phyloP scores from a whole-genome alignment of 2,113 vertebrate genomes.

The Ceyx melanurus region DNA sequence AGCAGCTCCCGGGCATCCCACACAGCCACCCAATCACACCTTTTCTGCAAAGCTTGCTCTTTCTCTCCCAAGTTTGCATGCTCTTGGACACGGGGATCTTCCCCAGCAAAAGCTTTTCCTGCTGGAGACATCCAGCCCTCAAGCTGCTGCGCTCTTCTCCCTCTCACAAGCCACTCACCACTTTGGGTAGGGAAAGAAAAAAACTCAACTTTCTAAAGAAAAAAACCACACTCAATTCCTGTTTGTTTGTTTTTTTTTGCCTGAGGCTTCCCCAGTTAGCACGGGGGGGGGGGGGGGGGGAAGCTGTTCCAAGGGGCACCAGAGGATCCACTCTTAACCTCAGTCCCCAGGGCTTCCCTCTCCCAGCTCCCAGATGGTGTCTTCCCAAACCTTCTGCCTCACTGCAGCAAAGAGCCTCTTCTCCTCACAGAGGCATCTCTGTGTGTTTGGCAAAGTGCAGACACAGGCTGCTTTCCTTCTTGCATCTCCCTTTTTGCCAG shows the following conservation, averaged over 20 bases:
- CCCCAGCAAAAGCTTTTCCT: neutral
- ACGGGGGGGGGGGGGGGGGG: neutral
- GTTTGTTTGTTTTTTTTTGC: neutral
- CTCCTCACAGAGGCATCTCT: neutral
- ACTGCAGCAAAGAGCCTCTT: neutral
- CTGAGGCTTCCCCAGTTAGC: neutral
- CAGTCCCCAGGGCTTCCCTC: neutral
- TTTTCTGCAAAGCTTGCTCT: neutral
- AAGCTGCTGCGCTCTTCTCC: neutral
- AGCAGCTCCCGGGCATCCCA: neutral
- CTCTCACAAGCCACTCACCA: neutral
- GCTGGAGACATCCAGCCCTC: neutral
- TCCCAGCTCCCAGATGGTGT: conserved; percentile 24
- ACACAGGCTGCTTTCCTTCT: neutral
- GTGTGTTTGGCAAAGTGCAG: neutral
- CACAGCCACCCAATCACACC: neutral
- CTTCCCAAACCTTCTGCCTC: conserved; percentile 36
- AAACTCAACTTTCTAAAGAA: neutral
- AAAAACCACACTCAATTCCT: neutral
- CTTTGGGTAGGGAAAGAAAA: neutral
- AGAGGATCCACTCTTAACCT: neutral
- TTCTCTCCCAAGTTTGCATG: neutral
- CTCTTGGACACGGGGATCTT: neutral
- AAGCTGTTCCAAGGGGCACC: neutral
- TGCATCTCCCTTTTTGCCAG: neutral